Conservation (phyloP, 2,113 vertebrate genomes). For the Todiramphus saurophagus region DNA sequence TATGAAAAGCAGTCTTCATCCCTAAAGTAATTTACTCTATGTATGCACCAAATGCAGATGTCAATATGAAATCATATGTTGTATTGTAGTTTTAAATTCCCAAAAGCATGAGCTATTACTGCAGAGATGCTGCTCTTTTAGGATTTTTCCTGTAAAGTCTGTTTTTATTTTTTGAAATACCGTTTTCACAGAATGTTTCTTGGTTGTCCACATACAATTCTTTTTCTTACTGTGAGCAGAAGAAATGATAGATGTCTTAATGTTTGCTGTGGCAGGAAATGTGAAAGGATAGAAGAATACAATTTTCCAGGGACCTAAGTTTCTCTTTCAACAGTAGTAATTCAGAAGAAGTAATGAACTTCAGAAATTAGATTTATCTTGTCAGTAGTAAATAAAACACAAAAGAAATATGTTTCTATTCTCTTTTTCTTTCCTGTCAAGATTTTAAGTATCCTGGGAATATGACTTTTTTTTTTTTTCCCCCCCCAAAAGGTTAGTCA, state of each 20-base stretch:
- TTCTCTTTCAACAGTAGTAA: neutral
- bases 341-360: neutral
- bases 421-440: neutral
- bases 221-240: neutral
- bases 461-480: neutral
- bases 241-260: neutral
- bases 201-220: neutral
- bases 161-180: neutral
- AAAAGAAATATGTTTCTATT: neutral
- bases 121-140: neutral
- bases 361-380: neutral
- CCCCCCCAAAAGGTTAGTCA: neutral
- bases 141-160: neutral
- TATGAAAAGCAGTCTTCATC: neutral
- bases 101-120: neutral
- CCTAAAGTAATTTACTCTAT: neutral
- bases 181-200: neutral
- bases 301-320: neutral
- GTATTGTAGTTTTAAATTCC: neutral
- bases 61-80: neutral
- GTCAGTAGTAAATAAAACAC: neutral
- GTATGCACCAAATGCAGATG: neutral
- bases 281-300: neutral
- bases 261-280: neutral
- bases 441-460: neutral